Conservation (phyloP, 2,888 invertebrate species). For the Schrankia costaestrigalis region DNA sequence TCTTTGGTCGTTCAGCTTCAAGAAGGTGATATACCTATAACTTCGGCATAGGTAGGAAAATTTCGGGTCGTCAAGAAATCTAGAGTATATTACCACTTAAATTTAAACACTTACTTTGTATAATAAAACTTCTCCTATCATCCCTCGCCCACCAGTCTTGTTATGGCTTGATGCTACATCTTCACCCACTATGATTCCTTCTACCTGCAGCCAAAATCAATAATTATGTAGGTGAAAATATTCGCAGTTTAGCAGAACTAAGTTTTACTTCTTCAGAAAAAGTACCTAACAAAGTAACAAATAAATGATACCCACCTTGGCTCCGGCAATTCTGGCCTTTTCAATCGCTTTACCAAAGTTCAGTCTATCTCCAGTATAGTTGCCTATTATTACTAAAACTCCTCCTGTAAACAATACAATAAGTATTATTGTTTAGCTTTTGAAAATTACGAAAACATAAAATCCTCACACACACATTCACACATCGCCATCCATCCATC, state of each 20-base stretch:
- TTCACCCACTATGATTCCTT: conserved; percentile 84
- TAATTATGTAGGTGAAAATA: not conserved
- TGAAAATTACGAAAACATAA: no score
- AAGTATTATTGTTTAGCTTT: no score
- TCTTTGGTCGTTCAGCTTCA: no score
- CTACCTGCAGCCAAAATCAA: conserved; percentile 53
- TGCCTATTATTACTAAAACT: conserved; percentile 86
- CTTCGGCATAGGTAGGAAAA: no score
- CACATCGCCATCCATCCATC: no score
- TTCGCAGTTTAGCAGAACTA: not conserved
- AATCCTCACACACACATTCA: no score
- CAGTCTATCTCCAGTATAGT: conserved; percentile 89
- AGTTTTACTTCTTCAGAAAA: no score
- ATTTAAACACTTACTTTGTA: conserved; percentile 76
- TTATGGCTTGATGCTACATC: conserved; percentile 82
- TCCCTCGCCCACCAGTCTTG: conserved; percentile 83
- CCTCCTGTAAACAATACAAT: conserved; percentile 69
- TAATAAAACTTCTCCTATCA: conserved; percentile 83
- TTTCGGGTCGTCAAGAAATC: not conserved
- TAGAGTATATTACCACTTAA: no score
- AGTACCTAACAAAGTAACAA: no score
- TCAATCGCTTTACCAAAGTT: conserved; percentile 92
- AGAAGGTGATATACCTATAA: no score
- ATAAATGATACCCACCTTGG: conserved; percentile 72
- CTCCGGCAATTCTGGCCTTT: conserved; percentile 82